phyloP scores from a whole-genome alignment of 2,113 vertebrate species.

The Siniperca chuatsi region DNA sequence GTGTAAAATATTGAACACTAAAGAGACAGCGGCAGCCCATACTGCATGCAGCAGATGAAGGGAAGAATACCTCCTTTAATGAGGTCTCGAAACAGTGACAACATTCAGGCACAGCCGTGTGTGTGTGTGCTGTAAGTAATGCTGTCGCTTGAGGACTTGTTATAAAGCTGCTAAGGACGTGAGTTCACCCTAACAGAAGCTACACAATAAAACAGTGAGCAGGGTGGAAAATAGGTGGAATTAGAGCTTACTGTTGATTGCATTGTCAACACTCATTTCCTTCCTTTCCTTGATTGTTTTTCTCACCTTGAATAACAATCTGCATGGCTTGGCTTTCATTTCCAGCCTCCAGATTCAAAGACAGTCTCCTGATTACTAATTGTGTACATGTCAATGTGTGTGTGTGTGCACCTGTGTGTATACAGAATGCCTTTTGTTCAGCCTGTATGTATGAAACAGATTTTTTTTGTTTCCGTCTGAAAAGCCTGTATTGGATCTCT shows the following conservation, averaged over 20 bases:
- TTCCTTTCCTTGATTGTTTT: constrained; percentile 50
- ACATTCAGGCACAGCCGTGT: neutral
- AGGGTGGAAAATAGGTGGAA: constrained; percentile 25
- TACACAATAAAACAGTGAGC: neutral
- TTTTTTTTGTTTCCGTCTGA: constrained; percentile 25
- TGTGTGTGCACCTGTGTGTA: neutral
- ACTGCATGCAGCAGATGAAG: constrained; percentile 1
- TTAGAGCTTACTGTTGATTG: constrained; percentile 34
- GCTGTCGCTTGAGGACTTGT: neutral
- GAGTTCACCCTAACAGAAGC: constrained; percentile 15
- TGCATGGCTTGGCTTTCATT: constrained; percentile 25
- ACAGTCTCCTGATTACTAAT: constrained; percentile 41
- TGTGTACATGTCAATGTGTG: constrained; percentile 1
- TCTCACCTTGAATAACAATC: constrained; percentile 58
- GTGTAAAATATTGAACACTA: constrained; percentile 28
- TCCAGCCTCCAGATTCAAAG: constrained; percentile 31
- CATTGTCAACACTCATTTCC: constrained; percentile 51
- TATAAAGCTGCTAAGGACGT: constrained; percentile 25
- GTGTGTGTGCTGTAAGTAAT: constrained; percentile 12
- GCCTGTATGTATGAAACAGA: neutral
- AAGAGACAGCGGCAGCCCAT: constrained; percentile 9
- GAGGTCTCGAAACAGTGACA: constrained; percentile 27
- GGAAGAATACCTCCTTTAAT: constrained; percentile 28
- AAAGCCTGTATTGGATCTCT: constrained; percentile 2
- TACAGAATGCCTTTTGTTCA: constrained; percentile 27